Evolutionary conservation across 2,113 vertebrate species (phyloP), one percentile per base, ranked within the genome.

Genomic region (Lonchura striata): DNA sequence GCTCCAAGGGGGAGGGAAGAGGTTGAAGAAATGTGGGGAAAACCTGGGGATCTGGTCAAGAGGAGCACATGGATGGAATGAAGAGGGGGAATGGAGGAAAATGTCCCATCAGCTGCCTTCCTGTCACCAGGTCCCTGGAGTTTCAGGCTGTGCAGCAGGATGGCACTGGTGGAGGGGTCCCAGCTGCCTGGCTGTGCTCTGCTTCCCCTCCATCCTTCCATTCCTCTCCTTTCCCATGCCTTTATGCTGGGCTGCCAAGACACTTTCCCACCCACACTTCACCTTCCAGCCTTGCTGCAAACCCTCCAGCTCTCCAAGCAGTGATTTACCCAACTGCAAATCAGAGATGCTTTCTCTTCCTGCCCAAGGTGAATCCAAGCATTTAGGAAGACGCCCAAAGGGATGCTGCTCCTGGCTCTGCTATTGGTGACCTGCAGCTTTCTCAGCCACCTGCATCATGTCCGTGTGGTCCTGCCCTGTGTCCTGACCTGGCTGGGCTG

Each of bases 121-220:
- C 12, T 82, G 33, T 21, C 41, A 21, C 65, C 0, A 0, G 1
- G 0, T 65, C 35, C 25, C n/a, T 61, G 63, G 63, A 66, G 8
- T n/a, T 35, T 33, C 49, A 11, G 66, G 33, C 16, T 24, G 27
- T 52, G 49, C 81, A 39, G n/a, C 13, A 18, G 42, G 49, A 53
- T 0, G 0, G 60, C 1, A 4, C 13, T 69, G 39, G n/a, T 6
- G 3, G 64, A 59, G 66, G n/a, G 6, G 28, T 79, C 30, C 22
- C 2, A 2, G 13, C 39, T 80, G 3, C 44, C 65, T 59, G 15
- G n/a, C n/a, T n/a, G n/a, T n/a, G n/a, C n/a, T n/a, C n/a, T n/a
- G n/a, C n/a, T n/a, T n/a, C n/a, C 6, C 53, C 49, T 72, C 46
- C 41, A 27, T 63, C 25, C 46, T 18, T 66, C 39, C 6, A 3